A percentile compares a stretch with the other conserved stretches of the same genome.
These are phyloP conservation scores for Sarcophaga carnaria DNA, from an alignment of 2,888 invertebrate species.

Conservation along the genomic window DNA sequence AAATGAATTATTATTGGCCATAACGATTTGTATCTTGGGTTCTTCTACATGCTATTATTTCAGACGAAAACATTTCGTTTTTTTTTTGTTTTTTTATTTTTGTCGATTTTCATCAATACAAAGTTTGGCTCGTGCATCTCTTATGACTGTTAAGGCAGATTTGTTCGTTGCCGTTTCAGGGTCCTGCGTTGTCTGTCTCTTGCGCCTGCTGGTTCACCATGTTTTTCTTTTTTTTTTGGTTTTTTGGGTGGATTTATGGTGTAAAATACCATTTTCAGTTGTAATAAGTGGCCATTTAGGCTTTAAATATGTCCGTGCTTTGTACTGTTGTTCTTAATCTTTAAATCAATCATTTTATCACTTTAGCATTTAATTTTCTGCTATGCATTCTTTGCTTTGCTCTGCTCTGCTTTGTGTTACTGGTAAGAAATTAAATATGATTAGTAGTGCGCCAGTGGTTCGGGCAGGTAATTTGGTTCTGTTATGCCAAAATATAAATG, in stretches of 20 bases:
- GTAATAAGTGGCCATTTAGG: slow-evolving; percentile 52
- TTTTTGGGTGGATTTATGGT: slow-evolving; percentile 43
- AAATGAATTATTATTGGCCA: slow-evolving; percentile 69
- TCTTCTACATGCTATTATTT: slow-evolving; percentile 56
- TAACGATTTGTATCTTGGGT: slow-evolving; percentile 67
- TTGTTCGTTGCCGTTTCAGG: slow-evolving; percentile 11
- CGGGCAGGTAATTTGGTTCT: too few relatives aligned
- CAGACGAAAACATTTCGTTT: not conserved
- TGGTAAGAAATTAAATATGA: too few relatives aligned
- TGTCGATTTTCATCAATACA: not conserved
- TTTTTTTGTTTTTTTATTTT: too few relatives aligned
- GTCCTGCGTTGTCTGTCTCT: slow-evolving; percentile 5
- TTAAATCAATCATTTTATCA: slow-evolving; percentile 58
- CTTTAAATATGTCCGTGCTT: slow-evolving; percentile 3
- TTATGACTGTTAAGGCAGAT: not conserved
- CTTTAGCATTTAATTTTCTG: slow-evolving; percentile 21
- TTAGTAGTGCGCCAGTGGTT: too few relatives aligned
- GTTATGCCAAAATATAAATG: too few relatives aligned
- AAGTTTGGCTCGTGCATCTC: not conserved
- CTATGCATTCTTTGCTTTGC: too few relatives aligned
- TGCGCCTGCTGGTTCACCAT: not conserved
- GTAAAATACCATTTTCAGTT: slow-evolving; percentile 51
- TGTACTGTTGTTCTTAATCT: slow-evolving; percentile 29
- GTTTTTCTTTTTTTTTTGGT: not conserved
- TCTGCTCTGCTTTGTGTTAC: too few relatives aligned